phyloP scores from a whole-genome alignment of 2,888 invertebrate species.

The Antheraea yamamai region DNA sequence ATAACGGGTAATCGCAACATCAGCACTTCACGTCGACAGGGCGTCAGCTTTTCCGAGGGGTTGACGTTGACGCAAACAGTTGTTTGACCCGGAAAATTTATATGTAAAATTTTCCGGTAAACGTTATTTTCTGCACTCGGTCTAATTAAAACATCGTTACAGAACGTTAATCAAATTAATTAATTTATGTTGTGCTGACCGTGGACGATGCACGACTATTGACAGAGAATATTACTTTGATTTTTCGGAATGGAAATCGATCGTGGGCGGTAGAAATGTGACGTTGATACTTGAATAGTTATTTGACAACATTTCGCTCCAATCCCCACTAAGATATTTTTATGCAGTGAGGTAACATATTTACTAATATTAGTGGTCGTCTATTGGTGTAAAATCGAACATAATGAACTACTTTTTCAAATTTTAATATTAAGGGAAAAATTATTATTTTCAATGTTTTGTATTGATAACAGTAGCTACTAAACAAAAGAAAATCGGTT shows the following conservation, averaged over 20 bases:
- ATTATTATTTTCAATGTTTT: too few relatives aligned
- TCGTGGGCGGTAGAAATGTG: neutral
- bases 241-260: neutral
- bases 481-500: too few relatives aligned
- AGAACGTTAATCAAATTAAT: neutral
- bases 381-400: too few relatives aligned
- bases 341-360: too few relatives aligned
- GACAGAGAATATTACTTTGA: neutral
- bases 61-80: conserved; percentile 14
- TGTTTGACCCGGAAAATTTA: conserved; percentile 3
- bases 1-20: conserved; percentile 4
- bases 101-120: neutral
- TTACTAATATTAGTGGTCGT: too few relatives aligned
- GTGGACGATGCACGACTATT: neutral
- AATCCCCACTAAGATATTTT: too few relatives aligned
- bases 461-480: too few relatives aligned
- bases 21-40: conserved; percentile 13
- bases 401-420: too few relatives aligned
- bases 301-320: too few relatives aligned
- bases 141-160: neutral
- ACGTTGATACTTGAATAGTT: too few relatives aligned
- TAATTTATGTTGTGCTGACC: neutral
- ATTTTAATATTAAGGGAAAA: too few relatives aligned
- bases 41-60: conserved; percentile 19
- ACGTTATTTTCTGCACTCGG: conserved; percentile 4